These are phyloP conservation scores for Chrysochloris asiatica DNA, from an alignment of 2,113 vertebrate genomes.

Conservation along the genomic window DNA sequence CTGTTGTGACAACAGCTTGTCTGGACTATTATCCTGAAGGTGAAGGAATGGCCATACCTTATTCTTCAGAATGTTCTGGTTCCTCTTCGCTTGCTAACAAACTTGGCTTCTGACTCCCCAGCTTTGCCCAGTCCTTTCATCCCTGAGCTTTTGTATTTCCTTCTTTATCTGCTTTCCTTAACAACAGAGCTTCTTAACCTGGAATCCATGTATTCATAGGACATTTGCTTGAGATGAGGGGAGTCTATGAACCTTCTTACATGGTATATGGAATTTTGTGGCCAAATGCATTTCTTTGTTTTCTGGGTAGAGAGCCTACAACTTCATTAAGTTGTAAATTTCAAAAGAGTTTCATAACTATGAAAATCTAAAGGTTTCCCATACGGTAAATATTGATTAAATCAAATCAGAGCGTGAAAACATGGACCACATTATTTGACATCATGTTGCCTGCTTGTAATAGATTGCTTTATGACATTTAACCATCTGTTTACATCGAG, in stretches of 20 bases:
- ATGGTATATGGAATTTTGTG: not conserved
- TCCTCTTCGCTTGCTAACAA: too few relatives aligned
- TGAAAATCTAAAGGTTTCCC: not conserved
- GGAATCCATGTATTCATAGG: not conserved
- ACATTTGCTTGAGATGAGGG: not conserved
- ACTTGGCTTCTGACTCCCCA: too few relatives aligned
- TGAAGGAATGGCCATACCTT: not conserved
- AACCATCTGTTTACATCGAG: not conserved
- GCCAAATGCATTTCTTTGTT: constrained; percentile 1
- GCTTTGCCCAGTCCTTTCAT: too few relatives aligned
- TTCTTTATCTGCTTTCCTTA: not conserved
- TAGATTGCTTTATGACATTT: not conserved
- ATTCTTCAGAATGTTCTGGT: too few relatives aligned
- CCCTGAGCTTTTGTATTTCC: too few relatives aligned
- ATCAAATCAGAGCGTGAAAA: not conserved
- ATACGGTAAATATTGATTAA: not conserved
- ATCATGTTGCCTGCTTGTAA: not conserved
- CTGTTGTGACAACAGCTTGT: not conserved
- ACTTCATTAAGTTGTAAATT: not conserved
- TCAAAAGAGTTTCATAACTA: not conserved
- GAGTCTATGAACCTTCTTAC: not conserved
- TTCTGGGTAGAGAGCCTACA: not conserved
- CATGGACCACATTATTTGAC: not conserved
- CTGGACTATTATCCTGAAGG: not conserved
- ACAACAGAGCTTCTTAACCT: not conserved